These are phyloP conservation scores for Macrophya annulata DNA, from an alignment of 2,888 invertebrate species.

Conservation along the genomic window DNA sequence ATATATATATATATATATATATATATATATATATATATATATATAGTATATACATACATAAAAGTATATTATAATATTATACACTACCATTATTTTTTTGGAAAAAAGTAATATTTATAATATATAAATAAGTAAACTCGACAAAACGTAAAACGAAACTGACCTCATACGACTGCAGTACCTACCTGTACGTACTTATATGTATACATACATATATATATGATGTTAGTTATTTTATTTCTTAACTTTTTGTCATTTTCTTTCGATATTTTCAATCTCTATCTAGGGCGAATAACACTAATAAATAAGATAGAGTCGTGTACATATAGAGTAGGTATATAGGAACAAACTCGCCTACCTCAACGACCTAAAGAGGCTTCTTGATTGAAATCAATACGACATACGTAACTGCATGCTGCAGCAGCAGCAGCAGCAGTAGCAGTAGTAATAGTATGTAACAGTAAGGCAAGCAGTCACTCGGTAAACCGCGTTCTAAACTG, in stretches of 20 bases:
- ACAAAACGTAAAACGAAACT: not conserved
- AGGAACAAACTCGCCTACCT: not conserved
- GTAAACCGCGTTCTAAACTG: slow-evolving; percentile 2
- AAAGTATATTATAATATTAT: not conserved
- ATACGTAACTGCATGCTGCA: slow-evolving; percentile 62
- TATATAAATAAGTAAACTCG: not conserved
- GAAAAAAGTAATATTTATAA: too few relatives aligned
- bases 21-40: not conserved
- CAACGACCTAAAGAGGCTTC: slow-evolving; percentile 71
- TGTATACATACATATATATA: not conserved
- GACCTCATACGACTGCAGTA: not conserved
- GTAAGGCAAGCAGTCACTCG: not conserved
- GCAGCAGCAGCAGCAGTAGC: too few relatives aligned
- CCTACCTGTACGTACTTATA: too few relatives aligned
- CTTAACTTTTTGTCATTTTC: not conserved
- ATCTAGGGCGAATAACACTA: slow-evolving; percentile 6
- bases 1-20: not conserved
- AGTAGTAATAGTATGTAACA: too few relatives aligned
- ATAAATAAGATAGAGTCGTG: not conserved
- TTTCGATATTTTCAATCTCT: not conserved
- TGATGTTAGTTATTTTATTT: not conserved
- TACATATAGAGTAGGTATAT: not conserved
- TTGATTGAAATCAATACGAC: slow-evolving; percentile 75
- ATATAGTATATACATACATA: too few relatives aligned
- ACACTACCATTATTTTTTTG: too few relatives aligned